Percentiles rank a stretch among this genome's conserved stretches.
These are phyloP conservation scores for Lonchura striata DNA, from an alignment of 2,113 vertebrate species.

Conservation along the genomic window DNA sequence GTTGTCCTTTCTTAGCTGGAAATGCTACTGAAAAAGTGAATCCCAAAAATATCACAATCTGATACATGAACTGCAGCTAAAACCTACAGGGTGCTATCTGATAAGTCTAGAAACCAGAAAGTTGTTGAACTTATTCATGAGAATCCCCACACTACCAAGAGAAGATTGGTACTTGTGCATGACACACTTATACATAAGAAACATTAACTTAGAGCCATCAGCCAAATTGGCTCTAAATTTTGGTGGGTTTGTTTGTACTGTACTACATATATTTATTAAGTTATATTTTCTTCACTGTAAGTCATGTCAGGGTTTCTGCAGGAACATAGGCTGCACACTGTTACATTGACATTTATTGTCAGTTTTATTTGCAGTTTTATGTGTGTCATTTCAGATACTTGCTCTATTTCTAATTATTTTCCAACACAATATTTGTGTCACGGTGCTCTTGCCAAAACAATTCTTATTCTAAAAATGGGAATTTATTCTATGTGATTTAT, in stretches of 20 bases:
- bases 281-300: background rate
- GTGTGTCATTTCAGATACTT: background rate
- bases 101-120: background rate
- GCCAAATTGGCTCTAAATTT: background rate
- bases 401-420: background rate
- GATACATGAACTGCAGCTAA: background rate
- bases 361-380: slow-evolving; percentile 26
- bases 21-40: background rate
- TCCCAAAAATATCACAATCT: background rate
- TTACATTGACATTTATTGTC: slow-evolving; percentile 3
- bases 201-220: background rate
- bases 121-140: background rate
- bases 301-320: background rate
- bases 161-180: background rate
- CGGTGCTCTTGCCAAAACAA: background rate
- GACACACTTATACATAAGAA: background rate
- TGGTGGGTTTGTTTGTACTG: background rate
- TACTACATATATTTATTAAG: background rate
- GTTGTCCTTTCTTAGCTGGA: background rate
- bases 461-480: background rate
- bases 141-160: background rate
- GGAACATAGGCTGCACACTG: background rate
- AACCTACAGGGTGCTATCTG: background rate
- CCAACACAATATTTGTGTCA: background rate
- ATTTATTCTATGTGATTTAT: background rate